Conservation (phyloP, 2,113 vertebrate species). For the Thermophis baileyi region DNA sequence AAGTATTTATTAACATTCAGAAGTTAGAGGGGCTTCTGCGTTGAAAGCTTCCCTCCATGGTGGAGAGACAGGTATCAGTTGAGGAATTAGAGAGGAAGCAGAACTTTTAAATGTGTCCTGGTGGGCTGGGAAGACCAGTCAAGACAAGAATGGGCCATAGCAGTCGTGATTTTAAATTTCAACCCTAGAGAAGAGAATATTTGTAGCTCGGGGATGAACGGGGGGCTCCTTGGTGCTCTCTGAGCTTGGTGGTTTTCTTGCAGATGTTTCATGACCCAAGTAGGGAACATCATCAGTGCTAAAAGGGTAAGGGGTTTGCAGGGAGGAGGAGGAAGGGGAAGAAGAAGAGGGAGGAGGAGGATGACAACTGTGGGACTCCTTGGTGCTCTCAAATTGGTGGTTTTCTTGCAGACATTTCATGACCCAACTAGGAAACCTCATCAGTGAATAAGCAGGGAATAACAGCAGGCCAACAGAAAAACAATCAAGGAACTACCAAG, state of each 20-base stretch:
- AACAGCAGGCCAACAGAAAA: no score
- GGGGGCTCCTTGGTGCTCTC: not conserved
- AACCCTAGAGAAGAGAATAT: not conserved
- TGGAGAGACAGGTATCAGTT: not conserved
- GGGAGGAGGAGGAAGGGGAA: fast-evolving
- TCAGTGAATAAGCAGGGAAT: no score
- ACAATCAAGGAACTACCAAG: no score
- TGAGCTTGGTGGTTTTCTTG: no score
- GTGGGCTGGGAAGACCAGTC: not conserved
- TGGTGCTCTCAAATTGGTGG: no score
- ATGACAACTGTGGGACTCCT: fast-evolving
- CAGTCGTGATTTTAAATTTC: not conserved
- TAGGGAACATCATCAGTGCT: no score
- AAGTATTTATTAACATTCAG: not conserved
- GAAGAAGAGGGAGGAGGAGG: no score
- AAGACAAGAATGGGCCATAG: not conserved
- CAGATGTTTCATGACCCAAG: no score
- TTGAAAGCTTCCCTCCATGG: not conserved
- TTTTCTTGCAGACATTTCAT: not conserved
- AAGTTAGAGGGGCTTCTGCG: not conserved
- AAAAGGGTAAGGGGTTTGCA: no score
- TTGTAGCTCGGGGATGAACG: not conserved
- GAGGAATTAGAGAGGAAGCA: not conserved
- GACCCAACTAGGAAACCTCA: no score
- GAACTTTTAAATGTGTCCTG: not conserved